These are phyloP conservation scores for Paraescarpia echinospica DNA, from an alignment of 1,140 invertebrate genomes.

Conservation along the genomic window DNA sequence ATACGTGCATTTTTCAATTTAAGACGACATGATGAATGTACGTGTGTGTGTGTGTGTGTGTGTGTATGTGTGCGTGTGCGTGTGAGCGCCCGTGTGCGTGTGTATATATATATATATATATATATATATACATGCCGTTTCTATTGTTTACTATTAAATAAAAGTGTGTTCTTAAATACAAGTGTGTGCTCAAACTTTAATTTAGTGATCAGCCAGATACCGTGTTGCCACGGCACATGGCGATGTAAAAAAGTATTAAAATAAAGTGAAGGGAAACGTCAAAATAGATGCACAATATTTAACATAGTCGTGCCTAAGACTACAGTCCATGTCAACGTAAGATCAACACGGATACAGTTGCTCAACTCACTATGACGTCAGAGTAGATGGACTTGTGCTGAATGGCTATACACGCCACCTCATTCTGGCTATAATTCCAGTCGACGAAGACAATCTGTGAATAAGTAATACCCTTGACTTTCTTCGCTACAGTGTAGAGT, in stretches of 20 bases:
- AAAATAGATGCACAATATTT: no score
- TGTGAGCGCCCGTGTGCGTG: background rate
- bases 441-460: background rate
- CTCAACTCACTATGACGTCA: background rate
- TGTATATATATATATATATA: background rate
- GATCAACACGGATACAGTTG: background rate
- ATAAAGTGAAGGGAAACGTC: no score
- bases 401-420: background rate
- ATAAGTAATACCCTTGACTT: background rate
- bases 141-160: no score
- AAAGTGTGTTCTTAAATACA: no score
- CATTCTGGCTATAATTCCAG: background rate
- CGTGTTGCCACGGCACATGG: no score
- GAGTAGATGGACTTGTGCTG: background rate
- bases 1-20: no score
- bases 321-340: background rate
- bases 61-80: conserved; percentile 15
- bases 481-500: no score
- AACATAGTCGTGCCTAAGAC: background rate
- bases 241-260: no score
- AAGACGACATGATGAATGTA: background rate
- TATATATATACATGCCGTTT: background rate
- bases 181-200: no score
- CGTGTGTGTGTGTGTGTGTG: conserved; percentile 20
- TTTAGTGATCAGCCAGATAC: no score